Percentiles rank a stretch among this genome's conserved stretches.
Evolutionary conservation across 30 jellyfish, hydroid and myxozoan genomes (phyloP).

Genomic region (Rhopilema esculentum): DNA sequence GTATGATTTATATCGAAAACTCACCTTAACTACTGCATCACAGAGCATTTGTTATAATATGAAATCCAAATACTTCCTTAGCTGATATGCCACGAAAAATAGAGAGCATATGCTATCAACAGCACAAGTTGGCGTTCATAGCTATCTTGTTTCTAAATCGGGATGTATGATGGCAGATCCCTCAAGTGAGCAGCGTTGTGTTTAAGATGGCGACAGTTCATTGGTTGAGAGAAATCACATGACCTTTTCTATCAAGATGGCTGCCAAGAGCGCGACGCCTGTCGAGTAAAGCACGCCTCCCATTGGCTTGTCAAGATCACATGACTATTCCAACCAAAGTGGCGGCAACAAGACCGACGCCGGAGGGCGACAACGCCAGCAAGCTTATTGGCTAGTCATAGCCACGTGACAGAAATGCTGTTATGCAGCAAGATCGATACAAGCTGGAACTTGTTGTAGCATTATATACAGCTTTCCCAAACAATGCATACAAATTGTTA

Average conservation of each 20-base stretch:
- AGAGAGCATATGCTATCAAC: not conserved
- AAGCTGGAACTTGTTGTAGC: constrained; percentile 65
- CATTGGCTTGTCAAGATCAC: constrained; percentile 1
- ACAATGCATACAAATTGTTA: constrained; percentile 3
- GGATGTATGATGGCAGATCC: constrained; percentile 84
- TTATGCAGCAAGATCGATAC: not conserved
- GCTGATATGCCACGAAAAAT: not conserved
- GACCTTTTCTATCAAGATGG: constrained; percentile 50
- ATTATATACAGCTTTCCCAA: constrained; percentile 34
- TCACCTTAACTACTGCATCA: constrained; percentile 28
- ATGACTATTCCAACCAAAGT: constrained; percentile 2
- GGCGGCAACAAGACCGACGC: constrained; percentile 3
- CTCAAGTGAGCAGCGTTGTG: constrained; percentile 84
- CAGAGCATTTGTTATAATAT: not conserved
- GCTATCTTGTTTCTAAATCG: constrained; percentile 71
- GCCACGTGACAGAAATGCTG: constrained; percentile 8
- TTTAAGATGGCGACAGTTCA: constrained; percentile 6
- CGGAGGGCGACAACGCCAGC: constrained; percentile 11
- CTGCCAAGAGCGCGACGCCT: constrained; percentile 53
- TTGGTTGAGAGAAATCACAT: constrained; percentile 64
- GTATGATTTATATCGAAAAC: not conserved
- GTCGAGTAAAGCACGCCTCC: not conserved
- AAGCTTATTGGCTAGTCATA: not conserved
- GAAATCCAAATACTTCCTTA: not conserved
- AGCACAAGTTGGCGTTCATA: constrained; percentile 9